Percentiles rank a stretch among this genome's conserved stretches.
phyloP scores from a whole-genome alignment of 2,888 invertebrate species.

The Caradrina clavipalpis region DNA sequence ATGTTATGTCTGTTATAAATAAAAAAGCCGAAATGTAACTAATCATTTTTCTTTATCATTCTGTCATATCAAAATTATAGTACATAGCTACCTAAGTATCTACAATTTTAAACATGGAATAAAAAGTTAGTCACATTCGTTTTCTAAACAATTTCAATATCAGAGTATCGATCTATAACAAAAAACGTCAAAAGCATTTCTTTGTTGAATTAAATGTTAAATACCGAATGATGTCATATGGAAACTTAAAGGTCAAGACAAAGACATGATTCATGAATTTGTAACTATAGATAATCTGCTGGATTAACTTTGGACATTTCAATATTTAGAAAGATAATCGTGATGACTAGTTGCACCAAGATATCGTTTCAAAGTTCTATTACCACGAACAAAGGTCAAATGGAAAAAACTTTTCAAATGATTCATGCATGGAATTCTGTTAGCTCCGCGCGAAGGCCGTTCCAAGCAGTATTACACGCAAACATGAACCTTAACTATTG shows the following conservation, averaged over 20 bases:
- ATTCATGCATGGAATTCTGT: background rate
- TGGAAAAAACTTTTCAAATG: background rate
- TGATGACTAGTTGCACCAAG: slow-evolving; percentile 13
- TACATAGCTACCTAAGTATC: too few species aligned
- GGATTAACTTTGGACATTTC: slow-evolving; percentile 39
- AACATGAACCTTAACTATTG: too few species aligned
- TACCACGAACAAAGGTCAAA: background rate
- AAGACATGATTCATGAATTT: slow-evolving; percentile 33
- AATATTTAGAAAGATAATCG: slow-evolving; percentile 20
- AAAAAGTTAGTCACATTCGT: too few species aligned
- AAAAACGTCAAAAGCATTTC: background rate
- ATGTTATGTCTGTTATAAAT: too few species aligned
- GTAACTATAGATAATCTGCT: slow-evolving; percentile 28
- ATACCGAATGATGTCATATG: slow-evolving; percentile 17
- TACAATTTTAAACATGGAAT: too few species aligned
- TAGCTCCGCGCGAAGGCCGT: too few species aligned
- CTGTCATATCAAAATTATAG: too few species aligned
- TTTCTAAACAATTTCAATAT: too few species aligned
- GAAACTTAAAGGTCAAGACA: slow-evolving; percentile 29
- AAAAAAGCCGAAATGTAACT: too few species aligned
- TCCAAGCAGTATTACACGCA: too few species aligned
- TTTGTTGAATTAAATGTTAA: slow-evolving; percentile 25
- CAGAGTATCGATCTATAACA: too few species aligned
- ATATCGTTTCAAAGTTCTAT: slow-evolving; percentile 4
- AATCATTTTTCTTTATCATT: background rate